phyloP scores from a whole-genome alignment of 2,888 invertebrate genomes.

The Eilema griseolum region DNA sequence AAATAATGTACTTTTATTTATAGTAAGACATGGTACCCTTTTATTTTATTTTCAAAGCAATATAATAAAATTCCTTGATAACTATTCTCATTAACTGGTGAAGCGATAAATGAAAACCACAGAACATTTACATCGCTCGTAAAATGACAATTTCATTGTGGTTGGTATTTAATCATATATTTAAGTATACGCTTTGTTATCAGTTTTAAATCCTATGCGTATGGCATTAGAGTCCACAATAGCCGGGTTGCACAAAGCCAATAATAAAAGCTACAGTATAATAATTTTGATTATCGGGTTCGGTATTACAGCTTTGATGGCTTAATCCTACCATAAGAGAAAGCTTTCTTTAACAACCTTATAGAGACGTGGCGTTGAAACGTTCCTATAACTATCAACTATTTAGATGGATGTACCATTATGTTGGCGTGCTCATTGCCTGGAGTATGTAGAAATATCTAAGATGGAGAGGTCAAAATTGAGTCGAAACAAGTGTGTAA shows the following conservation, averaged over 20 bases:
- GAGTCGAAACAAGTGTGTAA: background rate
- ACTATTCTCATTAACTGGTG: constrained; percentile 38
- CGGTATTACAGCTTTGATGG: constrained; percentile 36
- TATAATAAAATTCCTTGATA: constrained; percentile 30
- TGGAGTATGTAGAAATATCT: background rate
- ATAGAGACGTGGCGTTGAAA: background rate
- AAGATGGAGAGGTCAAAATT: background rate
- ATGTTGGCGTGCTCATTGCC: background rate
- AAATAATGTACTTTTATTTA: constrained; percentile 18
- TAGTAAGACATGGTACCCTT: background rate
- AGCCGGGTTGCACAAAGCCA: background rate
- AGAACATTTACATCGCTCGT: constrained; percentile 40
- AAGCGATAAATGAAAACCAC: constrained; percentile 40
- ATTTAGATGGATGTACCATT: background rate
- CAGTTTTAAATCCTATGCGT: background rate
- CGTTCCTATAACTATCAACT: background rate
- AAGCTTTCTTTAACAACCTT: constrained; percentile 10
- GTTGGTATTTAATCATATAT: constrained; percentile 28
- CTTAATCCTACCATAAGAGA: constrained; percentile 30
- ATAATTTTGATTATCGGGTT: constrained; percentile 32
- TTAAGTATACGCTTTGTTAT: background rate
- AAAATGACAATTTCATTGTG: constrained; percentile 45
- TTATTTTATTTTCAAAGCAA: constrained; percentile 14
- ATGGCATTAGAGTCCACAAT: background rate
- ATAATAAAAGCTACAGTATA: constrained; percentile 30